Conservation (phyloP, 2,888 invertebrate species). For the Apamea epomidion region DNA sequence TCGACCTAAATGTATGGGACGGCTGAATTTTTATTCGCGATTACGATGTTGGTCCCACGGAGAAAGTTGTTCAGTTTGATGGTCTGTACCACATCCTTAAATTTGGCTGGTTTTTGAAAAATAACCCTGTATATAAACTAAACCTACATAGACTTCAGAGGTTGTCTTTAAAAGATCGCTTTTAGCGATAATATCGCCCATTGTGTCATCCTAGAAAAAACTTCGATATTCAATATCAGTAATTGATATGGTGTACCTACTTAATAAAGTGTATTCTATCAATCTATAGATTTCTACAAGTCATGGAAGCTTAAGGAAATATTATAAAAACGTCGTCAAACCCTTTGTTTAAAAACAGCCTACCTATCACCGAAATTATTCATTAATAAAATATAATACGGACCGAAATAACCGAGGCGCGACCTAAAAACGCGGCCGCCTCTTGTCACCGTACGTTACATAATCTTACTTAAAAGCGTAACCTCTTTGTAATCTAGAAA, state of each 20-base stretch:
- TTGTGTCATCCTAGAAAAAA: too few relatives aligned
- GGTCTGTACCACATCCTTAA: too few relatives aligned
- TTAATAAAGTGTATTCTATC: too few relatives aligned
- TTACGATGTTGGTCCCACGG: too few relatives aligned
- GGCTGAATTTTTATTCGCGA: too few relatives aligned
- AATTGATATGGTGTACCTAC: too few relatives aligned
- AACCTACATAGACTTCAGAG: neutral
- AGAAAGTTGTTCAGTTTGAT: too few relatives aligned
- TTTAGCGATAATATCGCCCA: too few relatives aligned
- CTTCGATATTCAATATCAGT: too few relatives aligned
- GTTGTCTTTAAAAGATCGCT: too few relatives aligned
- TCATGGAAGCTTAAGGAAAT: neutral
- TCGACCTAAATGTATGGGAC: too few relatives aligned
- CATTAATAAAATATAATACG: slow-evolving; percentile 51
- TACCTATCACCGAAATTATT: slow-evolving; percentile 28
- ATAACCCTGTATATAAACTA: neutral
- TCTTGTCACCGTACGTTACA: slow-evolving; percentile 36
- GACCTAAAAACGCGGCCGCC: slow-evolving; percentile 41
- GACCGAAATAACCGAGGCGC: slow-evolving; percentile 38
- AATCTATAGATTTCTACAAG: neutral
- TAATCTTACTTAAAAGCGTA: slow-evolving; percentile 38
- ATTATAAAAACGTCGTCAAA: neutral
- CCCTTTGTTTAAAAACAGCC: neutral
- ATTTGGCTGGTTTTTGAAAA: too few relatives aligned
- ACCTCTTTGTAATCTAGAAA: slow-evolving; percentile 38